phyloP scores from a whole-genome alignment of 53 echinoderm and acorn worm genomes.

The Zoroaster sp. region DNA sequence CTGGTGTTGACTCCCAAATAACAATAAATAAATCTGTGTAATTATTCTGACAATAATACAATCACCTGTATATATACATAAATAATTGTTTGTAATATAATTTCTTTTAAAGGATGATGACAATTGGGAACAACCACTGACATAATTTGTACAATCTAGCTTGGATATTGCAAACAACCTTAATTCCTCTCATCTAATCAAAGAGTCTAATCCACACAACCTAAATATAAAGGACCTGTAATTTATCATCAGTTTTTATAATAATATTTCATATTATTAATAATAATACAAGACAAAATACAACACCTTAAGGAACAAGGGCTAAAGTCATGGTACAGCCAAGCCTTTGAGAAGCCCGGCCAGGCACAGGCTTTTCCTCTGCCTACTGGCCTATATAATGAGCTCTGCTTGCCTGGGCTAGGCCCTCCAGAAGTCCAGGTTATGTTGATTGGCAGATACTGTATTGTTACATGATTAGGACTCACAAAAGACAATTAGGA shows the following conservation, averaged over 20 bases:
- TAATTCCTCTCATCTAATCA: not conserved
- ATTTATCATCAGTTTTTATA: slow-evolving; percentile 1
- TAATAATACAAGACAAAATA: slow-evolving; percentile 8
- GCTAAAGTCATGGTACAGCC: too few species aligned
- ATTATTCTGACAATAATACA: slow-evolving; percentile 41
- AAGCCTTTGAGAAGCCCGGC: too few species aligned
- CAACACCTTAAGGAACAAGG: not conserved
- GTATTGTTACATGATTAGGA: too few species aligned
- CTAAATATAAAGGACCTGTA: slow-evolving; percentile 29
- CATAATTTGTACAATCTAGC: slow-evolving; percentile 57
- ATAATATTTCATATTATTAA: not conserved
- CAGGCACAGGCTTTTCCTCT: too few species aligned
- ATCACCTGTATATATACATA: slow-evolving; percentile 47
- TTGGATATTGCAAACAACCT: slow-evolving; percentile 42
- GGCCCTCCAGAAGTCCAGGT: too few species aligned
- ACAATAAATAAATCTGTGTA: slow-evolving; percentile 39
- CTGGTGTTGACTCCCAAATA: slow-evolving; percentile 4
- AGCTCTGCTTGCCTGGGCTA: too few species aligned
- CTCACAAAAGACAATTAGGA: too few species aligned
- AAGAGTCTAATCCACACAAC: slow-evolving; percentile 45
- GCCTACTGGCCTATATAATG: too few species aligned
- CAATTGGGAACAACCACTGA: slow-evolving; percentile 8
- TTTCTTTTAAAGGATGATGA: not conserved
- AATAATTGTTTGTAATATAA: slow-evolving; percentile 21
- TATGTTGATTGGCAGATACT: too few species aligned